Evolutionary conservation across 2,888 invertebrate species (phyloP).

Genomic region (Limnephilus auricula): DNA sequence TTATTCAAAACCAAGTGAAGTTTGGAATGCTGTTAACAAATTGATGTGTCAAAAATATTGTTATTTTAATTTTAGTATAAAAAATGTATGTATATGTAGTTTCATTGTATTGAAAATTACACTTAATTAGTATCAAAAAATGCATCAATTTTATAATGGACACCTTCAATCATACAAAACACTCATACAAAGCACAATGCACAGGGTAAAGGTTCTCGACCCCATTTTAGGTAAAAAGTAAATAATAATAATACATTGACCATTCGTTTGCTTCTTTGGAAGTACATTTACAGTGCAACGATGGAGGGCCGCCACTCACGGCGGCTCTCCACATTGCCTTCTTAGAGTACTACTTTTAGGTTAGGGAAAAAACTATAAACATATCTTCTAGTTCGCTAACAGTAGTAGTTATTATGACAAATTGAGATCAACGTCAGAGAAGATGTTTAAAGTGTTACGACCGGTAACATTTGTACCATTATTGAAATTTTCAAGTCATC

Average conservation of each 20-base stretch:
- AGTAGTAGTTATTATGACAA: slow-evolving; percentile 47
- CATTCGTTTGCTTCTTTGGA: background rate
- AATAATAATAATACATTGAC: background rate
- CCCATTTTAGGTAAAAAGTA: background rate
- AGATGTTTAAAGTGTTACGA: slow-evolving; percentile 15
- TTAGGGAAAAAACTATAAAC: background rate
- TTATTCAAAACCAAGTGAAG: background rate
- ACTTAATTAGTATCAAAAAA: background rate
- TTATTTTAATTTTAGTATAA: background rate
- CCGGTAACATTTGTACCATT: slow-evolving; percentile 52
- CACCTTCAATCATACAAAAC: background rate
- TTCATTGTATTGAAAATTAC: background rate
- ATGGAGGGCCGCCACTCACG: background rate
- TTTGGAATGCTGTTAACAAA: background rate
- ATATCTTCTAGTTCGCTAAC: slow-evolving; percentile 19
- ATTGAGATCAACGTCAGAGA: slow-evolving; percentile 51
- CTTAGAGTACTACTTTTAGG: background rate
- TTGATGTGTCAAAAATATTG: background rate
- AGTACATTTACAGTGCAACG: background rate
- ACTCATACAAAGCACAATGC: background rate
- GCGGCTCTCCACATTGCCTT: background rate
- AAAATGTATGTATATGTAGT: background rate
- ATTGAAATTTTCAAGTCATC: slow-evolving; percentile 46
- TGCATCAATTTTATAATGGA: background rate
- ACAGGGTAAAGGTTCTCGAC: background rate